Evolutionary conservation across 2,888 invertebrate genomes (phyloP).

Genomic region (Trachelus iudaicus): DNA sequence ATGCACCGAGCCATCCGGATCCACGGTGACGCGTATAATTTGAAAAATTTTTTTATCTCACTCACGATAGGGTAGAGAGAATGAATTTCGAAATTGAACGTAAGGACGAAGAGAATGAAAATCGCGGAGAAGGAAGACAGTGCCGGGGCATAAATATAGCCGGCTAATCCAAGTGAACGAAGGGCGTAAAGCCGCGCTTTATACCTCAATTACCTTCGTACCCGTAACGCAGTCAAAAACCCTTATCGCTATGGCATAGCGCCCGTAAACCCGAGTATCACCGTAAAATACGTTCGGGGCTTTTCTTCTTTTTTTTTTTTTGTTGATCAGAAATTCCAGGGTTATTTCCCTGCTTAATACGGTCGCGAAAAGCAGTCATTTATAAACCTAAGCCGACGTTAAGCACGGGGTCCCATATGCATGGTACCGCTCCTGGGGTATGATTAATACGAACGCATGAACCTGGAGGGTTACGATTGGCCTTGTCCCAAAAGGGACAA

Average conservation of each 20-base stretch:
- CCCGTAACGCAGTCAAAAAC: constrained; percentile 23
- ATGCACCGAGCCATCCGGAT: background rate
- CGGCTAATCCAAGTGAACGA: background rate
- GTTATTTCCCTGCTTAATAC: constrained; percentile 24
- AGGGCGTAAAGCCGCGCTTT: constrained; percentile 24
- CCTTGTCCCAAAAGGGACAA: background rate
- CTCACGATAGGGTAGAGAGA: no score
- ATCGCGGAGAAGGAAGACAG: background rate
- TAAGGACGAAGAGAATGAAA: background rate
- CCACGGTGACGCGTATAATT: no score
- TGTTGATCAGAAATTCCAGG: constrained; percentile 14
- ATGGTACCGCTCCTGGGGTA: constrained; percentile 28
- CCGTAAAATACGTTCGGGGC: constrained; percentile 16
- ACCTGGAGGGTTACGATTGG: background rate
- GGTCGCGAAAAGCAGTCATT: constrained; percentile 32
- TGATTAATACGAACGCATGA: constrained; percentile 29
- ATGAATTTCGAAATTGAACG: background rate
- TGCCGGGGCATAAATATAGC: background rate
- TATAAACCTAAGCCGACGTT: constrained; percentile 41
- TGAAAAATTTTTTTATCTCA: no score
- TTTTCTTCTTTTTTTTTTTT: constrained; percentile 8
- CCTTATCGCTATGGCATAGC: constrained; percentile 1
- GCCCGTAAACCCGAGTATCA: constrained; percentile 11
- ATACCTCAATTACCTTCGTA: constrained; percentile 29
- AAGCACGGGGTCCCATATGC: constrained; percentile 38